Evolutionary conservation across 2,797 vertebrate species (phyloP), one percentile per base, ranked within the genome.

Genomic region (Pseudotriccus pelzelni): DNA sequence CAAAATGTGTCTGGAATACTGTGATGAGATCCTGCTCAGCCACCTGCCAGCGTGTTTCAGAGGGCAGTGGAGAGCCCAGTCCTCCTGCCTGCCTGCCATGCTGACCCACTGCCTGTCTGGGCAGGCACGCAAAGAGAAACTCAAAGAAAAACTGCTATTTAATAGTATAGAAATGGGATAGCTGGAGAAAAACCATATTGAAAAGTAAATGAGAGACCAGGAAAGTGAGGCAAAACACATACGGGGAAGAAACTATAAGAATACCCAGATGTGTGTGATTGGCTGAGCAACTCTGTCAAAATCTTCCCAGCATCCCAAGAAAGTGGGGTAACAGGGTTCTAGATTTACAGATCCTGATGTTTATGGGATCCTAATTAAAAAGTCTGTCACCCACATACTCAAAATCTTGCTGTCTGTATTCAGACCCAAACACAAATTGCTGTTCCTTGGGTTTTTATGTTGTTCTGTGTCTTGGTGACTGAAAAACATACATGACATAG

Each of bases 31-130:
- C 25, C 52, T 24, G 16, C 30, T 77, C 60, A 62, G 56, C 13
- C 6, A 2, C 21, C 70, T 67, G 19, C n/a, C 56, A 30, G 9
- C 1, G 0, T 0, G 0, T 66, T 75, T 64, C 12, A 20, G 69
- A 85, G 47, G 37, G 13, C 19, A 46, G 41, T 0, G 0, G n/a
- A 74, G 69, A 58, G 30, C 28, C 52, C 49, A 43, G 28, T 12
- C 16, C 44, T 59, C 47, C n/a, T 47, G 19, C 41, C 27, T 46
- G 37, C 30, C 30, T 2, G 0, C 49, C n/a, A 11, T 12, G 3
- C 24, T 5, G 3, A 34, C 50, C 18, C 4, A 3, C 28, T 1
- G 6, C 16, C 30, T 8, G 0, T 41, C 49, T 79, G 73, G 32
- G 43, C 43, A 47, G 67, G 24, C 27, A 46, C 39, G n/a, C 50